These are phyloP conservation scores for Coracopsis vasa DNA, from an alignment of 2,113 vertebrate genomes.

Conservation along the genomic window DNA sequence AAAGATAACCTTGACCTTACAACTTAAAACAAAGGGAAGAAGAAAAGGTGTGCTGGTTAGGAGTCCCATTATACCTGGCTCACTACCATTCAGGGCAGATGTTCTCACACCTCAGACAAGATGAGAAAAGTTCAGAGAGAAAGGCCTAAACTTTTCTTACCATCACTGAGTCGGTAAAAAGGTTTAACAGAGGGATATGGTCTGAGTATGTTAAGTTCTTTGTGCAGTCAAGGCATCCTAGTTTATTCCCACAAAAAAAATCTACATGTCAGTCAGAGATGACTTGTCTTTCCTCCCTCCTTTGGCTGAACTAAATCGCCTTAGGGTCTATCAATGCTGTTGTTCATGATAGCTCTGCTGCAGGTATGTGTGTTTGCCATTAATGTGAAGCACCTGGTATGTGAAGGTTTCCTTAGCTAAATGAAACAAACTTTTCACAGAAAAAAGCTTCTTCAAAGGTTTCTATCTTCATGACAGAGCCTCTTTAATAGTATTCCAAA, in stretches of 20 bases:
- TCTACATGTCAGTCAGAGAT: neutral
- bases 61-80: neutral
- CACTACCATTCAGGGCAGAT: neutral
- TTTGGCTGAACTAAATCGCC: neutral
- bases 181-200: neutral
- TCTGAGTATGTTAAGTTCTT: neutral
- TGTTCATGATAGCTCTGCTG: neutral
- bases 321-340: neutral
- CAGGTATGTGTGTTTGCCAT: neutral
- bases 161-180: neutral
- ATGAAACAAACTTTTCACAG: neutral
- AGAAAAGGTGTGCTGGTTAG: neutral
- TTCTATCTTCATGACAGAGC: neutral
- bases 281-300: neutral
- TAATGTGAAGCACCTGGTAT: neutral
- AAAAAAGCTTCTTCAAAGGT: neutral
- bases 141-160: neutral
- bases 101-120: neutral
- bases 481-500: neutral
- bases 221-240: neutral
- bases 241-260: neutral
- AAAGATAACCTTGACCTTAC: neutral
- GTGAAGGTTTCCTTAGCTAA: neutral
- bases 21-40: neutral
- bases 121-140: neutral